These are phyloP conservation scores for Oligia fasciuncula DNA, from an alignment of 2,888 invertebrate species.

Conservation along the genomic window DNA sequence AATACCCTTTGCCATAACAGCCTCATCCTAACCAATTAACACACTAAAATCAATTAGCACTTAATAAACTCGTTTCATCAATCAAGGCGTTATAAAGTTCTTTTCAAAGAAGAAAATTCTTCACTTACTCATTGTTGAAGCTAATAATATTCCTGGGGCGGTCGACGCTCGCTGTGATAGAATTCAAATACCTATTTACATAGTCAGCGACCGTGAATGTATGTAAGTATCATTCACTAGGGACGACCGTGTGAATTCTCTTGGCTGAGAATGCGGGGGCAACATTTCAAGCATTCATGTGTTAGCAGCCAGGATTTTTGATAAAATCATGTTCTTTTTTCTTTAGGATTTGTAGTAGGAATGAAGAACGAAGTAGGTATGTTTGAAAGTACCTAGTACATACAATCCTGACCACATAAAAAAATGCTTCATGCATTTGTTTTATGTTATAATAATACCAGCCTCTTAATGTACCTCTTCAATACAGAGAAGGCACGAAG, in stretches of 20 bases:
- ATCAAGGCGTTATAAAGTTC: constrained; percentile 54
- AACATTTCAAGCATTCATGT: constrained; percentile 76
- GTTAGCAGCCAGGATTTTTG: constrained; percentile 73
- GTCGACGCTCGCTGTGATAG: constrained; percentile 73
- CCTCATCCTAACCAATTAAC: constrained; percentile 44
- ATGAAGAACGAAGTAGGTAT: background rate
- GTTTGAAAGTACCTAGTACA: background rate
- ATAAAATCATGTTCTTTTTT: constrained; percentile 5
- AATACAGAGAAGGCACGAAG: background rate
- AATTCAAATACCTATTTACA: constrained; percentile 85
- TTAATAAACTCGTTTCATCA: constrained; percentile 58
- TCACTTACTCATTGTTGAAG: constrained; percentile 68
- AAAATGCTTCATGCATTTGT: background rate
- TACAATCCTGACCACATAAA: background rate
- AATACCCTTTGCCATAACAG: constrained; percentile 39
- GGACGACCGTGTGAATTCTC: constrained; percentile 84
- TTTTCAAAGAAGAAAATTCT: constrained; percentile 65
- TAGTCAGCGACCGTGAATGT: constrained; percentile 88
- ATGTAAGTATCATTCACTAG: constrained; percentile 76
- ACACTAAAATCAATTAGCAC: constrained; percentile 59
- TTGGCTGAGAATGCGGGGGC: constrained; percentile 83
- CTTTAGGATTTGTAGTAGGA: background rate
- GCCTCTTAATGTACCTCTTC: no score
- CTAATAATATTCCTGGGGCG: constrained; percentile 75
- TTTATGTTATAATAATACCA: background rate